These are phyloP conservation scores for Unio delphinus DNA, from an alignment of 2,888 invertebrate species.

Conservation along the genomic window DNA sequence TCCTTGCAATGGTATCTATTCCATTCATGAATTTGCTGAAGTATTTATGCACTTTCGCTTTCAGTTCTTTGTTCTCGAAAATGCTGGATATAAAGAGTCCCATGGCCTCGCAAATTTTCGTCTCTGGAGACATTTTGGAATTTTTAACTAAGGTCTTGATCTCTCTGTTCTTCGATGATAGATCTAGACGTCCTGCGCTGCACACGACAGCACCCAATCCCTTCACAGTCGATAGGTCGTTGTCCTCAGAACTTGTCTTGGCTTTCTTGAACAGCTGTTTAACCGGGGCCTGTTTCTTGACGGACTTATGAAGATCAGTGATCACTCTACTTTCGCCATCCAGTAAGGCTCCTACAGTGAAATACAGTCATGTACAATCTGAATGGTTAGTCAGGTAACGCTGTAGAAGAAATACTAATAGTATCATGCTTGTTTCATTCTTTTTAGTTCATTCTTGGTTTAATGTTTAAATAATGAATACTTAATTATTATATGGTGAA, in stretches of 20 bases:
- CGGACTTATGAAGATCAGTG: constrained; percentile 52
- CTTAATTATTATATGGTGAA: too few species aligned
- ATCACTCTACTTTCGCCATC: constrained; percentile 49
- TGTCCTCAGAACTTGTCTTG: constrained; percentile 27
- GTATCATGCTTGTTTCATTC: too few species aligned
- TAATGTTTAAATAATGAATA: too few species aligned
- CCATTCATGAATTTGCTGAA: constrained; percentile 49
- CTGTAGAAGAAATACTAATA: too few species aligned
- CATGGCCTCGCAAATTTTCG: constrained; percentile 9
- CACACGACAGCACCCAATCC: constrained; percentile 52
- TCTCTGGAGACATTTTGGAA: constrained; percentile 45
- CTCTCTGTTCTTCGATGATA: constrained; percentile 14
- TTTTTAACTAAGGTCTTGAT: constrained; percentile 34
- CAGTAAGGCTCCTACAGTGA: constrained; percentile 40
- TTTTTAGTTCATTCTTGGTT: too few species aligned
- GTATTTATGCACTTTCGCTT: constrained; percentile 44
- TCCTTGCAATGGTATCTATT: constrained; percentile 47
- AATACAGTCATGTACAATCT: too few species aligned
- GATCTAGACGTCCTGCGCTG: constrained; percentile 23
- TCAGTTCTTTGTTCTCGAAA: constrained; percentile 36
- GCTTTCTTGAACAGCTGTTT: constrained; percentile 46
- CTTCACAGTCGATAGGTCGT: constrained; percentile 26
- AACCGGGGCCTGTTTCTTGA: constrained; percentile 49
- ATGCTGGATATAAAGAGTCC: constrained; percentile 37
- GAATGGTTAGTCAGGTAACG: too few species aligned